phyloP scores from a whole-genome alignment of 2,113 vertebrate genomes.

The Columba janthina region DNA sequence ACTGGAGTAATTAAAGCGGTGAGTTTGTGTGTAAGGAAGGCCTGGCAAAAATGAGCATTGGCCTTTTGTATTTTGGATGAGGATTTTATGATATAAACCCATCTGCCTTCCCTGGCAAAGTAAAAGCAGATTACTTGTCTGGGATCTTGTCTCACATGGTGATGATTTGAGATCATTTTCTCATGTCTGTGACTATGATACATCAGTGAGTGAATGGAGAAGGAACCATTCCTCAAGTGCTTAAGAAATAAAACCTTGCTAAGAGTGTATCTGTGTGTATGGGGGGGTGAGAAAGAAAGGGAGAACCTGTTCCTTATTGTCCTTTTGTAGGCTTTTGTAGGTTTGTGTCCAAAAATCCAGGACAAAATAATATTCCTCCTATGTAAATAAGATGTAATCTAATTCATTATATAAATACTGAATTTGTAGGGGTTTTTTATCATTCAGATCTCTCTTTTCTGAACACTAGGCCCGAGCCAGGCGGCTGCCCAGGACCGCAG shows the following conservation, averaged over 20 bases:
- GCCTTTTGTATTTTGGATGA: neutral
- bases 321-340: neutral
- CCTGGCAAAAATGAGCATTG: neutral
- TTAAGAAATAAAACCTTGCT: neutral
- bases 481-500: accelerated
- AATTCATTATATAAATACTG: neutral
- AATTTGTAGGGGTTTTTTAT: accelerated
- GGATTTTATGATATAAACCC: neutral
- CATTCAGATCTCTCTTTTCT: accelerated
- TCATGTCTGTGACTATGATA: neutral
- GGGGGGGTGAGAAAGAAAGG: neutral
- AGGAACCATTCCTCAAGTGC: neutral
- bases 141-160: accelerated
- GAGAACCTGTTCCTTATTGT: neutral
- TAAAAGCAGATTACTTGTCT: neutral
- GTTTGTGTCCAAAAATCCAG: neutral
- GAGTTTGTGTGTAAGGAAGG: neutral
- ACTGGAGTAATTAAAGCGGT: neutral
- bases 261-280: neutral
- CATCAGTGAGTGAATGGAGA: neutral
- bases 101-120: neutral
- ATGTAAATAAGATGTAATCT: neutral
- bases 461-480: accelerated
- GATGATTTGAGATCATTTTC: neutral
- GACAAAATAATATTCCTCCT: neutral